These are phyloP conservation scores for Larimichthys crocea DNA, from an alignment of 2,113 vertebrate species.

Conservation along the genomic window DNA sequence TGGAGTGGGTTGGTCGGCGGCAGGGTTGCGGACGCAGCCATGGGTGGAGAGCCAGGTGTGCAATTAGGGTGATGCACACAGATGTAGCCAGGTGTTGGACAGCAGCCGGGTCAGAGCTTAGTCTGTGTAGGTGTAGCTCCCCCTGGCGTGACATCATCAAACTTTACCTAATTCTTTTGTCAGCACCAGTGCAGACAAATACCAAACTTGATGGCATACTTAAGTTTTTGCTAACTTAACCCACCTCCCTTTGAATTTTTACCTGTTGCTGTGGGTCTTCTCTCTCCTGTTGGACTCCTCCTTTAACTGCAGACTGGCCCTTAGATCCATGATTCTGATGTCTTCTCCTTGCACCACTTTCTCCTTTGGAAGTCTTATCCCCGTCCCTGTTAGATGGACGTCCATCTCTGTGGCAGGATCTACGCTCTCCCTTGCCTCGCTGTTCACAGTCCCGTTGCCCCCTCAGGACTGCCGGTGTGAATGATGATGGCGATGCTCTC, in stretches of 20 bases:
- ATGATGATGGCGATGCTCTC: constrained; percentile 89
- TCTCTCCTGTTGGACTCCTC: constrained; percentile 83
- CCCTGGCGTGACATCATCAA: too few species aligned
- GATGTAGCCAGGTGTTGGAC: too few species aligned
- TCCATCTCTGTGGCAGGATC: constrained; percentile 86
- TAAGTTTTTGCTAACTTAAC: neutral
- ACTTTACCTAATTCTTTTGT: too few species aligned
- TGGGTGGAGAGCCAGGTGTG: too few species aligned
- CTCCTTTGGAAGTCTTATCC: constrained; percentile 76
- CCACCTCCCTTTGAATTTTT: constrained; percentile 7
- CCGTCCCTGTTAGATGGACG: constrained; percentile 81
- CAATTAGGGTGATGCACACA: too few species aligned
- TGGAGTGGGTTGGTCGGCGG: too few species aligned
- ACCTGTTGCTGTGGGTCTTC: constrained; percentile 82
- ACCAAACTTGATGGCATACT: neutral
- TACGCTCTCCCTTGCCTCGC: constrained; percentile 79
- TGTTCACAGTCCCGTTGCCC: constrained; percentile 82
- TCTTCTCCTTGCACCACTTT: constrained; percentile 84
- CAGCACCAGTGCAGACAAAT: neutral
- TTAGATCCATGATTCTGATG: constrained; percentile 84
- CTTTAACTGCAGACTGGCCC: constrained; percentile 77
- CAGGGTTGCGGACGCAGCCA: too few species aligned
- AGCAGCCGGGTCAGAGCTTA: too few species aligned
- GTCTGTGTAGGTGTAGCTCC: too few species aligned
- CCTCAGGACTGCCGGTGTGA: constrained; percentile 84